Evolutionary conservation across 2,888 invertebrate species (phyloP), one percentile per base, ranked within the genome.

Genomic region (Tetragonisca angustula): DNA sequence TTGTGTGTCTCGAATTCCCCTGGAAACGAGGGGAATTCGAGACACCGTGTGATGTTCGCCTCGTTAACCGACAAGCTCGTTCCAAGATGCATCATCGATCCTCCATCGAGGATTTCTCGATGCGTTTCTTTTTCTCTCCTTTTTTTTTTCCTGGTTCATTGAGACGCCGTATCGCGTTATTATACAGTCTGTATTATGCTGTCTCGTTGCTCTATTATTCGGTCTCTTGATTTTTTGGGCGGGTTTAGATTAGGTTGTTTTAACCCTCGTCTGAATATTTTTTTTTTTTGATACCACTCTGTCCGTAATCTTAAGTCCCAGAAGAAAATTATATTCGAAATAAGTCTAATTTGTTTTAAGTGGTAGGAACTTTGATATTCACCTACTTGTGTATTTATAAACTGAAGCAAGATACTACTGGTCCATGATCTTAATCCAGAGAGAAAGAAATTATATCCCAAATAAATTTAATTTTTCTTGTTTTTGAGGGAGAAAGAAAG

Each of bases 11-110:
- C 21, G 68, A 19, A 32, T 59, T 32, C 32, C 24, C 50, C 36
- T 27, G 43, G 52, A 9, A 43, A n/a, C 2, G 24, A 27, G 50
- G 50, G 32, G 32, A 32, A 59, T 32, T 19, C 68, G 27, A 21
- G 36, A 43, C 9, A 43, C 9, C 9, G 43, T 43, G 49, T 36
- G 19, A n/a, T 11, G 36, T 43, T 75, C 24, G 56, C 43, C 56
- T 75, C 67, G 67, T 75, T 67, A 75, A 65, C 32, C 15, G 9
- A 15, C 15, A 27, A 50, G 56, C n/a, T 59, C 62, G 21, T 61
- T 72, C 27, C 24, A 56, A 24, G 59, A 13, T 11, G 15, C 56
- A 13, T 59, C 43, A 43, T 43, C 9, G 21, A 11, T 15, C 36
- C 36, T 19, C 64, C 74, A 27, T 43, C 52, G 32, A n/a, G 49